Conservation (phyloP, 2,797 vertebrate species). For the Caiman crocodilus region DNA sequence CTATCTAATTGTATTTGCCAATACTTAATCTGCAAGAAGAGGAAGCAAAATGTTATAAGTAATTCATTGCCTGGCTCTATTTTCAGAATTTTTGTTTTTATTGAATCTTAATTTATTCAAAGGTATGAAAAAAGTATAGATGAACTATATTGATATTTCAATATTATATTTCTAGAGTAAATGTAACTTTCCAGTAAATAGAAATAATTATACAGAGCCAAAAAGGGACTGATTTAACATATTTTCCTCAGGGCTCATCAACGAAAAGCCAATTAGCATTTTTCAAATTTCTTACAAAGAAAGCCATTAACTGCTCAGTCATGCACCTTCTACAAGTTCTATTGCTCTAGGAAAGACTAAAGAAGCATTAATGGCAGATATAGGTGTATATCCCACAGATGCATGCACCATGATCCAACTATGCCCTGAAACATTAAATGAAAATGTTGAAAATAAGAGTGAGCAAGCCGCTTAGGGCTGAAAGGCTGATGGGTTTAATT, state of each 20-base stretch:
- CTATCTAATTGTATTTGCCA: conserved; percentile 97
- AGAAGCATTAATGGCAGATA: not conserved
- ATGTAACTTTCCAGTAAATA: conserved; percentile 12
- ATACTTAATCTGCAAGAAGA: conserved; percentile 93
- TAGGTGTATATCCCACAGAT: not conserved
- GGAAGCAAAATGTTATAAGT: conserved; percentile 33
- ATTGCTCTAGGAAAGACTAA: not conserved
- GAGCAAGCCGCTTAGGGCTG: not conserved
- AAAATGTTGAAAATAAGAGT: not conserved
- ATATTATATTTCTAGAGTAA: conserved; percentile 12
- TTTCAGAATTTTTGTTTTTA: conserved; percentile 44
- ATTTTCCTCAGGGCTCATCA: conserved; percentile 25
- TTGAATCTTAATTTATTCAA: conserved; percentile 38
- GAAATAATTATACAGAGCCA: not conserved
- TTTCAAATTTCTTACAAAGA: not conserved
- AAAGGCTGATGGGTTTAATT: not conserved
- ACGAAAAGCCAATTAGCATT: not conserved
- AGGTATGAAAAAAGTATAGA: conserved; percentile 26
- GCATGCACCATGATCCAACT: not conserved
- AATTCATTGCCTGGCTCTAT: conserved; percentile 19
- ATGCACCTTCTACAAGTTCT: not conserved
- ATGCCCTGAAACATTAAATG: not conserved
- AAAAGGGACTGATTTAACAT: not conserved
- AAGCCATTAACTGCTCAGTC: conserved; percentile 10
- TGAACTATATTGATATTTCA: conserved; percentile 28